These are phyloP conservation scores for Tauraco erythrolophus DNA, from an alignment of 2,113 vertebrate species.

Conservation along the genomic window DNA sequence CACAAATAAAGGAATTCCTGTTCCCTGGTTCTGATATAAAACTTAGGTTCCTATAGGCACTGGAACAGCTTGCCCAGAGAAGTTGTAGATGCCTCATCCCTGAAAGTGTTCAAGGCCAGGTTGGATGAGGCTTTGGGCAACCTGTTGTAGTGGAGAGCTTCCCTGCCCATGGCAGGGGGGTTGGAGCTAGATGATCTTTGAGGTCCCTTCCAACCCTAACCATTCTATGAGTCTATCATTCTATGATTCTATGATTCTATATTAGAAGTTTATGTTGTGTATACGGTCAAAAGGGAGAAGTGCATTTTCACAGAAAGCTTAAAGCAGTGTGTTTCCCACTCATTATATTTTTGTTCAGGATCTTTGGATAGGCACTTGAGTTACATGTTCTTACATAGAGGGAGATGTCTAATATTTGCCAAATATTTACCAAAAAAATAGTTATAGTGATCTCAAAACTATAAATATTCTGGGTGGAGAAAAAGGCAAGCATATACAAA, in stretches of 20 bases:
- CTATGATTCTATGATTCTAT: too few relatives aligned
- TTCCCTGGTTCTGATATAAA: background rate
- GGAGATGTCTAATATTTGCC: background rate
- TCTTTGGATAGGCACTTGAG: background rate
- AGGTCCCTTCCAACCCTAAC: too few relatives aligned
- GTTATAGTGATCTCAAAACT: background rate
- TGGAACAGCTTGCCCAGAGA: too few relatives aligned
- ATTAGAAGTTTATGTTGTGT: background rate
- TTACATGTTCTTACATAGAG: background rate
- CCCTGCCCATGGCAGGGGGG: too few relatives aligned
- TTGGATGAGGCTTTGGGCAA: too few relatives aligned
- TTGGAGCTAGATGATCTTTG: too few relatives aligned
- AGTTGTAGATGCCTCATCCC: too few relatives aligned
- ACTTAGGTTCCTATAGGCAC: background rate
- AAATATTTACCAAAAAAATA: background rate
- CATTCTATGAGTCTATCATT: too few relatives aligned
- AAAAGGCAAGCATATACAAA: background rate
- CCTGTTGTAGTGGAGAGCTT: too few relatives aligned
- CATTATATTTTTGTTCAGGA: background rate
- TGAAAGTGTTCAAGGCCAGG: too few relatives aligned
- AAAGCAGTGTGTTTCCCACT: background rate
- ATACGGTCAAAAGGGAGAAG: background rate
- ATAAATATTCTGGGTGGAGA: background rate
- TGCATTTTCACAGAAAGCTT: background rate
- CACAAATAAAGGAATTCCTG: background rate